Evolutionary conservation across 2,888 invertebrate species (phyloP), one percentile per base, ranked within the genome.

Genomic region (Sinelater perroti): DNA sequence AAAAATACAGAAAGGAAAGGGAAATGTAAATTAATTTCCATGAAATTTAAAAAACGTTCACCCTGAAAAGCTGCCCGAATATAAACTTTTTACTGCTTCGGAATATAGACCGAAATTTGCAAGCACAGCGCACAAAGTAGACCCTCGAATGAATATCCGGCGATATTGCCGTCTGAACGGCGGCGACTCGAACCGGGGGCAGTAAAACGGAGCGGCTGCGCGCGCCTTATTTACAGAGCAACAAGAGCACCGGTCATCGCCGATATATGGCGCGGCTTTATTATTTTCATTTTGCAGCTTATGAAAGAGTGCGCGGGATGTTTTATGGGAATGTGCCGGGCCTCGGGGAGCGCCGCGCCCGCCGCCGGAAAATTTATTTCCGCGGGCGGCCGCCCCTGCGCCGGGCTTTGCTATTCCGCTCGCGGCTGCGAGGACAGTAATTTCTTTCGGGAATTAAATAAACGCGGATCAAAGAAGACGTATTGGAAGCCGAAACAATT

Each of bases 261-360:
- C 61, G 61, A 67, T 68, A 69, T 67, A 66, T 67, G 55, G 61
- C 40, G 26, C 40, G 40, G 60, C 67, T 69, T 71, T 70, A 68
- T 69, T 70, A 70, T 71, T 71, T 71, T 70, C 69, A 69, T 70
- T 70, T 69, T 65, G 62, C 45, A 54, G 63, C 68, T 67, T 67
- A 67, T 64, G 64, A 62, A 60, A 56, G 65, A 68, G 67, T 63
- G 69, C 68, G 69, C 65, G 70, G 63, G 64, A 56, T 45, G 65
- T 64, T 70, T 70, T 68, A 70, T 65, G 63, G 66, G 30, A 47
- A 40, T 40, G 26, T 40, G 40, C 24, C 40, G 26, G 14, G 40
- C 14, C 14, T 46, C 28, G 14, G 24, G 53, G 45, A 53, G 13
- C 24, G 30, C 18, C 28, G 50, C 30, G 38, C 30, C 20, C 18